Evolutionary conservation across 2,888 invertebrate species (phyloP).

Genomic region (Erannis defoliaria): DNA sequence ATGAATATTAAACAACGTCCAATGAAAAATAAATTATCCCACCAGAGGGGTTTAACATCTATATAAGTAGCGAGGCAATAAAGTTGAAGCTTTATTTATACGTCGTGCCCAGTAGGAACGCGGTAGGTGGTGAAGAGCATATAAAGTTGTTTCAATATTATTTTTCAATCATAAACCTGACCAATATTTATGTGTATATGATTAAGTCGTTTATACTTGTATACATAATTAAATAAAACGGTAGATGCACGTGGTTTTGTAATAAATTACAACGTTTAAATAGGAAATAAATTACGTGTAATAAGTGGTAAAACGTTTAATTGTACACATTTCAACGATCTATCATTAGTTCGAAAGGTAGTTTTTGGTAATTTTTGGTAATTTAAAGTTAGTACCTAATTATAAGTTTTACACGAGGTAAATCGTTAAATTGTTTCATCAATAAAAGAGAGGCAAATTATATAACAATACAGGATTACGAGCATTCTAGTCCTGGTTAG

Average conservation of each 20-base stretch:
- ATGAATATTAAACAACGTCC: constrained; percentile 36
- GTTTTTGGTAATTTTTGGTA: constrained; percentile 6
- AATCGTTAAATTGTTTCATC: no score
- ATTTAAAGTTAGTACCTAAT: not conserved
- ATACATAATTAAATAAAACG: constrained; percentile 44
- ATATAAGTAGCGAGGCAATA: constrained; percentile 44
- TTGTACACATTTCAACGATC: not conserved
- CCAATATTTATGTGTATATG: constrained; percentile 57
- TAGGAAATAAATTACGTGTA: constrained; percentile 19
- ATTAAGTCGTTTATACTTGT: constrained; percentile 57
- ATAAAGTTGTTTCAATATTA: constrained; percentile 40
- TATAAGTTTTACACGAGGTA: no score
- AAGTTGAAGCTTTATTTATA: constrained; percentile 34
- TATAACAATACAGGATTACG: no score
- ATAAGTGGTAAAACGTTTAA: constrained; percentile 12
- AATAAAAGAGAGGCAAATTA: not conserved
- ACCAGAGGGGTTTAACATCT: constrained; percentile 38
- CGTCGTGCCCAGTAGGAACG: constrained; percentile 24
- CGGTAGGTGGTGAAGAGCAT: constrained; percentile 48
- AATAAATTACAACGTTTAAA: constrained; percentile 27
- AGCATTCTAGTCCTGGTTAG: no score
- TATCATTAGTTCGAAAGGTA: constrained; percentile 3
- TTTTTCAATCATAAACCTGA: constrained; percentile 50
- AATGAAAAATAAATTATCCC: constrained; percentile 29
- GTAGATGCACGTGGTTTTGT: constrained; percentile 27